A percentile compares a stretch with the other conserved stretches of the same genome.
These are phyloP conservation scores for Lepidothrix coronata DNA, from an alignment of 2,113 vertebrate species.

Conservation along the genomic window DNA sequence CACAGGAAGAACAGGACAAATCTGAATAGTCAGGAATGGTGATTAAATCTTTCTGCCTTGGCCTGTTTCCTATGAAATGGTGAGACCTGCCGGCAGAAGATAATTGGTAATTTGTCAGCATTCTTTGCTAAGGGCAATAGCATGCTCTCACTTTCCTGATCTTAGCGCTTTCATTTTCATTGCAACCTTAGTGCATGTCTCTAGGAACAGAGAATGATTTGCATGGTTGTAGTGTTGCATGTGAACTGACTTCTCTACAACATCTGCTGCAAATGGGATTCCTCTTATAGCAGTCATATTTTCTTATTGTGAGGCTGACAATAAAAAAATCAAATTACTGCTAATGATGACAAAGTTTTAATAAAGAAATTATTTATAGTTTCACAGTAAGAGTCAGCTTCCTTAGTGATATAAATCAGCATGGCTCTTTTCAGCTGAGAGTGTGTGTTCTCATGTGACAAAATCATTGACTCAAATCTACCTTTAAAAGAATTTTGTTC, in stretches of 20 bases:
- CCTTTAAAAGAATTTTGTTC: background rate
- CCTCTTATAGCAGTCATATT: background rate
- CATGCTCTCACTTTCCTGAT: background rate
- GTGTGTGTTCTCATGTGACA: background rate
- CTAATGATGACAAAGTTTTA: background rate
- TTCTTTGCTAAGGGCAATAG: background rate
- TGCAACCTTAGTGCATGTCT: background rate
- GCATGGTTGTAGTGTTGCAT: background rate
- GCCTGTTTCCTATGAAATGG: background rate
- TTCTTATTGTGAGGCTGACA: background rate
- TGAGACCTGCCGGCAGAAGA: background rate
- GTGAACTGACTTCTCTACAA: background rate
- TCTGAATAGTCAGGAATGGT: background rate
- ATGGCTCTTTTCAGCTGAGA: background rate
- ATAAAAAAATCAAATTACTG: background rate
- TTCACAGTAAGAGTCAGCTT: background rate
- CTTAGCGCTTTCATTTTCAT: background rate
- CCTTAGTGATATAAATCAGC: background rate
- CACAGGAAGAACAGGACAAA: background rate
- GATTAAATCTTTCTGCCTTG: background rate
- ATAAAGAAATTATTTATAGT: background rate
- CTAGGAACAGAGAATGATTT: background rate
- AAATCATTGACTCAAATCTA: background rate
- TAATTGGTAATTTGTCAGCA: background rate
- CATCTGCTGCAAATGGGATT: background rate